Percentiles rank a stretch among this genome's conserved stretches.
These are phyloP conservation scores for Tipula lateralis DNA, from an alignment of 2,888 invertebrate genomes.

Conservation along the genomic window DNA sequence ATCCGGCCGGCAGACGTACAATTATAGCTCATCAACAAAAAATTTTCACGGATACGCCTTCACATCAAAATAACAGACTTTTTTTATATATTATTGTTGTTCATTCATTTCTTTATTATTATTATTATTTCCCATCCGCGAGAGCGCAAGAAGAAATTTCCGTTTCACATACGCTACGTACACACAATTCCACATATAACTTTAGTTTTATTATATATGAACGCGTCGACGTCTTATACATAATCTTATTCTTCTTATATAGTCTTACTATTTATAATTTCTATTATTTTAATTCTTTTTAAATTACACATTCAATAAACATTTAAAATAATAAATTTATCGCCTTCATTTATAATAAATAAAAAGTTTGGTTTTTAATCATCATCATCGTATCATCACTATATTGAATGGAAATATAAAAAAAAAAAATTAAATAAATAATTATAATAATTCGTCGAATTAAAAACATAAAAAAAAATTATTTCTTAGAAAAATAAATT, in stretches of 20 bases:
- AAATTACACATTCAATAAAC: constrained; percentile 11
- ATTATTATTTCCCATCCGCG: constrained; percentile 13
- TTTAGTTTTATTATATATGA: not conserved
- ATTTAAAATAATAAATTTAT: constrained; percentile 19
- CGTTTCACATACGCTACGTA: not conserved
- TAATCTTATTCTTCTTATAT: not conserved
- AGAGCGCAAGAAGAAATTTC: constrained; percentile 9
- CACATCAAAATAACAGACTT: constrained; percentile 14
- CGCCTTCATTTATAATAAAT: not conserved
- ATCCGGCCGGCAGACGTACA: not conserved
- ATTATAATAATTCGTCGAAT: constrained; percentile 24
- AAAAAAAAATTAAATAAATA: not conserved
- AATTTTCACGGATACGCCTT: constrained; percentile 12
- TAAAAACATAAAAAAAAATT: not conserved
- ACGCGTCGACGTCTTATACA: not conserved
- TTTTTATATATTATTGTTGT: not conserved
- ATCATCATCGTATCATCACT: constrained; percentile 19
- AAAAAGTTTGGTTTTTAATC: not conserved
- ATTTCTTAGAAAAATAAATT: not conserved
- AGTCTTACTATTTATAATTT: not conserved
- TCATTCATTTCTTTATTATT: not conserved
- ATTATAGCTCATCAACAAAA: not conserved
- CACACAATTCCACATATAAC: not conserved
- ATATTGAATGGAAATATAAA: constrained; percentile 7
- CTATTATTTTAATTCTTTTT: constrained; percentile 24